A percentile compares a stretch with the other conserved stretches of the same genome.
Conservation (phyloP, 2,797 vertebrate genomes). For the Sebastes matsubarae region DNA sequence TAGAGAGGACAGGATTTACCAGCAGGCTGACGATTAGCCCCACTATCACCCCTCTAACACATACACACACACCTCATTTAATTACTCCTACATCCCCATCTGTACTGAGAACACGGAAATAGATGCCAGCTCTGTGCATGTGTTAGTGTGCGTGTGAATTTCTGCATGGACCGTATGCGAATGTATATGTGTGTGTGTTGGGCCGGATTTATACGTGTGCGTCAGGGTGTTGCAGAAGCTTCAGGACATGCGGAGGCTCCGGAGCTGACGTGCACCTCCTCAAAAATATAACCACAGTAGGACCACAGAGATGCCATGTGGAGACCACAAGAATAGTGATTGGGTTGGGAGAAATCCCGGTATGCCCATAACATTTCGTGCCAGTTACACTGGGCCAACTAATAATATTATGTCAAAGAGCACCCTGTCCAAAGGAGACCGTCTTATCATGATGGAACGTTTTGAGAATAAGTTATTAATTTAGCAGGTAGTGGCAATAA, state of each 20-base stretch:
- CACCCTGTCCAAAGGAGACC: background rate
- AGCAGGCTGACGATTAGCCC: slow-evolving; percentile 62
- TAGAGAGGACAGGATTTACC: slow-evolving; percentile 61
- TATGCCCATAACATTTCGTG: background rate
- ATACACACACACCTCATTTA: slow-evolving; percentile 53
- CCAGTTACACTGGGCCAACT: background rate
- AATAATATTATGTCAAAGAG: background rate
- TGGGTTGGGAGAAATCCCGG: background rate
- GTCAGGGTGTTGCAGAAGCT: background rate
- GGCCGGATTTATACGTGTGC: background rate
- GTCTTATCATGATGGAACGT: background rate
- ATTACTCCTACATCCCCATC: slow-evolving; percentile 65
- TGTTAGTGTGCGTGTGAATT: background rate
- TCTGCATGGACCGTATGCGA: background rate
- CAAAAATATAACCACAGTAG: background rate
- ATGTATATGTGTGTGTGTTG: background rate
- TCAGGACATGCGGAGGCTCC: background rate
- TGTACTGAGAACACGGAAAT: slow-evolving; percentile 53
- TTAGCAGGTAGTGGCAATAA: background rate
- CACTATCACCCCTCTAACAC: slow-evolving; percentile 48
- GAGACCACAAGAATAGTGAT: background rate
- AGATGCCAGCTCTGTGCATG: slow-evolving; percentile 19
- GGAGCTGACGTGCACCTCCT: background rate
- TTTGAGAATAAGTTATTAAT: background rate
- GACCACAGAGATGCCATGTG: background rate